Evolutionary conservation across 2,888 invertebrate genomes (phyloP).

Genomic region (Drosophila mercatorum): DNA sequence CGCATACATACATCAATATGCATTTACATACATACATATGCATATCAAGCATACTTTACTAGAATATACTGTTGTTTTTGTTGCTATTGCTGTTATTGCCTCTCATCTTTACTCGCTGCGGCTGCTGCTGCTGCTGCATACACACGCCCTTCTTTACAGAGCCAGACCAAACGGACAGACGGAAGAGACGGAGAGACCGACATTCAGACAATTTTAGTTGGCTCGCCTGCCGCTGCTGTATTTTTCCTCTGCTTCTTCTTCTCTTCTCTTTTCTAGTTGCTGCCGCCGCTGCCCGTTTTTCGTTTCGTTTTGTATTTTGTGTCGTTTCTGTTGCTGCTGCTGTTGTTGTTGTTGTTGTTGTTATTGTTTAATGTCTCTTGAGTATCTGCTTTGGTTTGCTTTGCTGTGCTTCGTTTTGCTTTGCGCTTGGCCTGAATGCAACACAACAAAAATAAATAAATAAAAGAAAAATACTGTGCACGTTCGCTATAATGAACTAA

Average conservation of each 20-base stretch:
- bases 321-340: constrained; percentile 30
- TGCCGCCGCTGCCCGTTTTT: constrained; percentile 31
- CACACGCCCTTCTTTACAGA: constrained; percentile 48
- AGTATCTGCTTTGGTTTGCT: constrained; percentile 52
- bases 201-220: constrained; percentile 46
- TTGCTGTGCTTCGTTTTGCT: constrained; percentile 52
- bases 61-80: neutral
- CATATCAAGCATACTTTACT: neutral
- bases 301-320: constrained; percentile 53
- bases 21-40: neutral
- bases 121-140: constrained; percentile 5
- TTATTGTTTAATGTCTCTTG: constrained; percentile 51
- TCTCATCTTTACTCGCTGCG: constrained; percentile 22
- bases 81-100: constrained; percentile 8
- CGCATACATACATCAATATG: neutral
- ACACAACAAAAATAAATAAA: constrained; percentile 16
- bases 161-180: constrained; percentile 5
- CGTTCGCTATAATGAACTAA: constrained; percentile 48
- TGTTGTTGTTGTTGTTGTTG: constrained; percentile 4
- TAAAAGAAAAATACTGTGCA: constrained; percentile 20
- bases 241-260: constrained; percentile 7
- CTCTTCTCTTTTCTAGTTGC: constrained; percentile 20
- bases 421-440: constrained; percentile 82
- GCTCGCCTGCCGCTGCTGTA: constrained; percentile 15
- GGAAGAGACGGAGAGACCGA: constrained; percentile 19